Evolutionary conservation across 2,113 vertebrate genomes (phyloP), one percentile per base, ranked within the genome.

Genomic region (Phocoena phocoena): DNA sequence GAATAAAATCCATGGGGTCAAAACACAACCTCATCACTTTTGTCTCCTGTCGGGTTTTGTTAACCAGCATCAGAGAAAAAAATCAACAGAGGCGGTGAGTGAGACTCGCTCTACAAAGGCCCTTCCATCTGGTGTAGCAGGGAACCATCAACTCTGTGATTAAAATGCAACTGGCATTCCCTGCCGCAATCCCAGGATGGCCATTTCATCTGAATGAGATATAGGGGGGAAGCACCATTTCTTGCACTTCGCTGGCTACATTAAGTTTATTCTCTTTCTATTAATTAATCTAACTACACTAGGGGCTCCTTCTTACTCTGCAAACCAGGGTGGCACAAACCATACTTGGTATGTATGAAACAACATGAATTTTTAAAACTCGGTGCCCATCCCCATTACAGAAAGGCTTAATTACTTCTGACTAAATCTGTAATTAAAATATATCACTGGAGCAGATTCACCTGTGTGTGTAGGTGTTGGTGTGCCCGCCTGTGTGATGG

Each of bases 131-230:
- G 99, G 99, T 99, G 99, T 98, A 98, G 99, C 98, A 98, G 98
- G 90, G 99, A 99, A 99, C 99, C 99, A 99, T 99, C 99, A 99
- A 99, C 98, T 99, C 99, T 99, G 99, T 99, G 99, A 99, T 99
- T 99, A 99, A 99, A 99, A 99, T 99, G 99, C 99, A 99, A 99
- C 99, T 99, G 99, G 99, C 99, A 99, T 99, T 99, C 99, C 98
- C 98, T 99, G 99, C 99, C 81, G 98, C 99, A 99, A 99, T 99
- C 99, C 99, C 99, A 99, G 98, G 99, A 99, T 99, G 98, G 99
- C 99, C 99, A 99, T 99, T 99, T 99, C 99, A 99, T 99, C 99
- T 99, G 99, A 99, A 99, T 99, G 98, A 99, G 98, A 98, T 98
- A 98, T 98, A 97, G 96, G 97, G 97, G 96, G 98, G 97, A 98